Evolutionary conservation across 2,113 vertebrate genomes (phyloP).

Genomic region (Megaleporinus macrocephalus): DNA sequence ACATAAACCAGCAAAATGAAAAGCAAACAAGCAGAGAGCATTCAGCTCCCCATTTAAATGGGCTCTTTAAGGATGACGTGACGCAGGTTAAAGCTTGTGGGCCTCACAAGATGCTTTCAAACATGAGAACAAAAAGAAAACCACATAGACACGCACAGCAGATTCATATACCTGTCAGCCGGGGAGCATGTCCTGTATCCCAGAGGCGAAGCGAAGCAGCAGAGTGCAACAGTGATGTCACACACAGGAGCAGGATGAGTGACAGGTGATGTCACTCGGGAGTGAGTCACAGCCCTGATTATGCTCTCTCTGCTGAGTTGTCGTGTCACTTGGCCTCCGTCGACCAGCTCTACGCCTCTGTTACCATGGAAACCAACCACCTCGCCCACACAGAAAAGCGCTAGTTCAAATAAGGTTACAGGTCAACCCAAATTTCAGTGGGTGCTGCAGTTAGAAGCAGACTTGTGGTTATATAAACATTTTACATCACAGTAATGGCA

Average conservation of each 20-base stretch:
- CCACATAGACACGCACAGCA: not conserved
- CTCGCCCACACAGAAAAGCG: not conserved
- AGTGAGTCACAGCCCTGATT: conserved; percentile 35
- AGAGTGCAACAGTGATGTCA: not conserved
- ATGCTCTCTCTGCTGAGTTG: not conserved
- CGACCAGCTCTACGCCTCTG: conserved; percentile 6
- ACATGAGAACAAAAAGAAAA: not conserved
- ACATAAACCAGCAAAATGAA: no score
- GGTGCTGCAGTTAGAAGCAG: not conserved
- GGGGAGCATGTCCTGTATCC: not conserved
- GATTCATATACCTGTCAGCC: conserved; percentile 9
- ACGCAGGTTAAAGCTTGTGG: not conserved
- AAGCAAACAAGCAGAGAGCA: no score
- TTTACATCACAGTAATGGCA: no score
- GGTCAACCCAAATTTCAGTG: conserved; percentile 25
- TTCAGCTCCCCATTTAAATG: no score
- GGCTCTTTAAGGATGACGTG: no score
- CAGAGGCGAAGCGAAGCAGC: conserved; percentile 1
- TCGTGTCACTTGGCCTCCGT: not conserved
- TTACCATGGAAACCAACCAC: conserved; percentile 32
- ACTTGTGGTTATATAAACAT: no score
- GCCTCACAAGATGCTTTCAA: not conserved
- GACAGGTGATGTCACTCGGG: conserved; percentile 30
- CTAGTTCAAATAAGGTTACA: conserved; percentile 16
- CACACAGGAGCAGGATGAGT: conserved; percentile 9